phyloP scores from a whole-genome alignment of 1,140 invertebrate genomes.

The Drosophila kepulauana region DNA sequence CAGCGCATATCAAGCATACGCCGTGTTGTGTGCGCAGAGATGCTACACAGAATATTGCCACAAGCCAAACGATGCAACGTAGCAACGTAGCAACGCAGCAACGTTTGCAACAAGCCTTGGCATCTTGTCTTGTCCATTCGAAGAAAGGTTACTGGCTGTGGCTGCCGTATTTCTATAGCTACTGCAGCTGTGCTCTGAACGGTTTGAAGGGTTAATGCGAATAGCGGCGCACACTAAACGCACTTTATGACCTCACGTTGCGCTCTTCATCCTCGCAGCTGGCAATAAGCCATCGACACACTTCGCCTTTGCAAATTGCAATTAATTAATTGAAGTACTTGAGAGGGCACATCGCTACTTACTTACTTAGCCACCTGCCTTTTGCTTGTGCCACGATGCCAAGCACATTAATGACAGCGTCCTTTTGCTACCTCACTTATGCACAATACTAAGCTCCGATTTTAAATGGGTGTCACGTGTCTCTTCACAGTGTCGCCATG shows the following conservation, averaged over 20 bases:
- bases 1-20: constrained; percentile 68
- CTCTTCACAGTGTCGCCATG: constrained; percentile 32
- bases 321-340: constrained; percentile 83
- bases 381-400: background rate
- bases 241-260: constrained; percentile 54
- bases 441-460: constrained; percentile 13
- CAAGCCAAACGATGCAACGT: background rate
- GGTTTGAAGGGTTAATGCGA: constrained; percentile 16
- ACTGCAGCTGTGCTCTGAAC: background rate
- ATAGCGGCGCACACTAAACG: constrained; percentile 44
- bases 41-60: constrained; percentile 61
- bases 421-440: constrained; percentile 13
- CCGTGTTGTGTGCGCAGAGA: constrained; percentile 46
- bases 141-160: background rate
- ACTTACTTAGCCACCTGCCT: background rate
- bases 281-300: constrained; percentile 63
- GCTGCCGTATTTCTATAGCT: background rate
- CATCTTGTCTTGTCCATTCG: constrained; percentile 1
- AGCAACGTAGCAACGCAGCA: too few species aligned
- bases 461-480: constrained; percentile 53
- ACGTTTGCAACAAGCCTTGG: too few species aligned
- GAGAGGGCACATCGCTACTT: constrained; percentile 39
- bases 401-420: constrained; percentile 58
- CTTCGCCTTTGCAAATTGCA: constrained; percentile 75
- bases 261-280: constrained; percentile 54